These are phyloP conservation scores for Sycophaga agraensis DNA, from an alignment of 1,140 invertebrate species.

Conservation along the genomic window DNA sequence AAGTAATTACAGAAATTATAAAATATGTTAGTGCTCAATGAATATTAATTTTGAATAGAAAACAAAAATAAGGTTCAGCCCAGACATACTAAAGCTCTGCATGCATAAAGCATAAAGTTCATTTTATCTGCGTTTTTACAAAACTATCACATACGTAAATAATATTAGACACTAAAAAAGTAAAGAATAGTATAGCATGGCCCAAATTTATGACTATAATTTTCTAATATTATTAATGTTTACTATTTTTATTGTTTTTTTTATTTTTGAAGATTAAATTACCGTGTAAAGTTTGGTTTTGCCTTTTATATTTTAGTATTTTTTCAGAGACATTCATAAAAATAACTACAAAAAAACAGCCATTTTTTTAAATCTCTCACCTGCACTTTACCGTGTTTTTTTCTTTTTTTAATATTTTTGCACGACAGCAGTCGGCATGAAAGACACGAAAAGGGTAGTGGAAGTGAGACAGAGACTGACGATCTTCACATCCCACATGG, in stretches of 20 bases:
- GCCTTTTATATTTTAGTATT: neutral
- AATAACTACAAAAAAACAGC: neutral
- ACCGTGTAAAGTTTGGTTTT: neutral
- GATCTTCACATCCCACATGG: constrained; percentile 51
- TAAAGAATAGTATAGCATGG: constrained; percentile 20
- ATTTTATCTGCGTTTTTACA: constrained; percentile 9
- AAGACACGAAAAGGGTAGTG: constrained; percentile 56
- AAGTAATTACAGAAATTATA: too few species aligned
- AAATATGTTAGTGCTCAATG: too few species aligned
- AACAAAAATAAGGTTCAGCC: constrained; percentile 1
- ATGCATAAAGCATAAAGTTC: constrained; percentile 8
- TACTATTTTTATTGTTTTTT: neutral
- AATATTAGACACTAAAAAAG: constrained; percentile 12
- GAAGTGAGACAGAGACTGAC: constrained; percentile 57
- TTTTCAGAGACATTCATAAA: neutral
- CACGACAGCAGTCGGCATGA: constrained; percentile 55
- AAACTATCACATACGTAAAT: too few species aligned
- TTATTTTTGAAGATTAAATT: neutral
- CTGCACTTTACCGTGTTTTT: constrained; percentile 22
- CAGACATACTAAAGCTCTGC: constrained; percentile 7
- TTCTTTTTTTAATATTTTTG: constrained; percentile 30
- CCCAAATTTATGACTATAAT: constrained; percentile 1
- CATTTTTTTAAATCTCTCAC: constrained; percentile 16
- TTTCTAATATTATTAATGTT: neutral
- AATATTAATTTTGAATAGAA: too few species aligned